Percentiles rank a stretch among this genome's conserved stretches.
These are phyloP conservation scores for Apamea monoglypha DNA, from an alignment of 2,888 invertebrate species.

Conservation along the genomic window DNA sequence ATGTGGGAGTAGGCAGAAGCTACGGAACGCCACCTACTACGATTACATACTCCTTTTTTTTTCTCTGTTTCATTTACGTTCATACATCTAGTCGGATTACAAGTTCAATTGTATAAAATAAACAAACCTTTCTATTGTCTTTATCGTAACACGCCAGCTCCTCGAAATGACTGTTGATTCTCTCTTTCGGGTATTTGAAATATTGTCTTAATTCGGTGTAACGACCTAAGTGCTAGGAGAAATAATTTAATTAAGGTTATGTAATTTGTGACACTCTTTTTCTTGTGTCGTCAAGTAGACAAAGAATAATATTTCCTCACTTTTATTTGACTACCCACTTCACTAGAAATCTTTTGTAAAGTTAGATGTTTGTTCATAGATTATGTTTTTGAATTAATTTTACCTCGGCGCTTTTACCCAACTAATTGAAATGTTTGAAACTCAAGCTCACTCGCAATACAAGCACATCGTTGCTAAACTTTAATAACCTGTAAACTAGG, in stretches of 20 bases:
- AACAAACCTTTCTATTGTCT: slow-evolving; percentile 77
- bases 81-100: background rate
- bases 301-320: slow-evolving; percentile 24
- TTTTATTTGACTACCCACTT: background rate
- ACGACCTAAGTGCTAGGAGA: slow-evolving; percentile 83
- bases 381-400: background rate
- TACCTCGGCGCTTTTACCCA: slow-evolving; percentile 19
- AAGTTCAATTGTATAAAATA: background rate
- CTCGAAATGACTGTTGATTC: slow-evolving; percentile 84
- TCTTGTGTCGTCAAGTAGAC: background rate
- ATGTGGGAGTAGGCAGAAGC: background rate
- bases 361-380: slow-evolving; percentile 18
- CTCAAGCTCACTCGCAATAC: slow-evolving; percentile 17
- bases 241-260: slow-evolving; percentile 24
- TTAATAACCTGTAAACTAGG: slow-evolving; percentile 39
- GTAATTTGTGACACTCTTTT: background rate
- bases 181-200: slow-evolving; percentile 79
- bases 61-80: background rate
- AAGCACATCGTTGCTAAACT: slow-evolving; percentile 26
- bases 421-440: slow-evolving; percentile 25
- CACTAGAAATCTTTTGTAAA: slow-evolving; percentile 25
- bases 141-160: slow-evolving; percentile 81
- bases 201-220: slow-evolving; percentile 81
- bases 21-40: background rate
- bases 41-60: background rate